phyloP scores from a whole-genome alignment of 2,888 invertebrate species.

The Cephus pulcher region DNA sequence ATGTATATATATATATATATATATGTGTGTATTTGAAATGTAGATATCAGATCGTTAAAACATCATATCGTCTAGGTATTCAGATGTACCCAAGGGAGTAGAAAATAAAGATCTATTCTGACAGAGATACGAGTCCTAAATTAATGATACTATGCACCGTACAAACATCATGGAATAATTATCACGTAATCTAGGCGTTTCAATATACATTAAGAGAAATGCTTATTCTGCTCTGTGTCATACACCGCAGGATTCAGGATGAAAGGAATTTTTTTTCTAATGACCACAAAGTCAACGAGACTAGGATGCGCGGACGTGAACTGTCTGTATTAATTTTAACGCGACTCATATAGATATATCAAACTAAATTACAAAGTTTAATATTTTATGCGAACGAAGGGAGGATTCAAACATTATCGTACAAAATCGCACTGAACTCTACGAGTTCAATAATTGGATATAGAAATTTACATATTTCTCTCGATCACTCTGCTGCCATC shows the following conservation, averaged over 20 bases:
- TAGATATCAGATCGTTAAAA: constrained; percentile 48
- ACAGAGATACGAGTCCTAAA: constrained; percentile 13
- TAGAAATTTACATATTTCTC: not conserved
- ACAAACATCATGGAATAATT: constrained; percentile 3
- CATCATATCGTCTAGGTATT: constrained; percentile 26
- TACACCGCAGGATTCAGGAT: not conserved
- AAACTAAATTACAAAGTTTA: not conserved
- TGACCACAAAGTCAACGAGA: not conserved
- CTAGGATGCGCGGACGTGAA: not conserved
- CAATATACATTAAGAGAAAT: not conserved
- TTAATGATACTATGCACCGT: not conserved
- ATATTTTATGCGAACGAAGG: not conserved
- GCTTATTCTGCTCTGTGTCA: not conserved
- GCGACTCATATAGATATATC: not conserved
- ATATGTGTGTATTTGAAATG: constrained; percentile 26
- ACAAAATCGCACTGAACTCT: not conserved
- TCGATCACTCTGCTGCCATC: not conserved
- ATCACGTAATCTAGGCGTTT: constrained; percentile 5
- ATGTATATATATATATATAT: constrained; percentile 31
- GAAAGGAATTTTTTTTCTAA: not conserved
- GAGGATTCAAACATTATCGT: not conserved
- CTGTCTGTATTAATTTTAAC: not conserved
- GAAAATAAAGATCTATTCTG: constrained; percentile 37
- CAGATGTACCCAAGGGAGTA: constrained; percentile 25
- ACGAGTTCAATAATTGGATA: not conserved